phyloP scores from a whole-genome alignment of 1,140 invertebrate species.

The Anoplophora glabripennis region DNA sequence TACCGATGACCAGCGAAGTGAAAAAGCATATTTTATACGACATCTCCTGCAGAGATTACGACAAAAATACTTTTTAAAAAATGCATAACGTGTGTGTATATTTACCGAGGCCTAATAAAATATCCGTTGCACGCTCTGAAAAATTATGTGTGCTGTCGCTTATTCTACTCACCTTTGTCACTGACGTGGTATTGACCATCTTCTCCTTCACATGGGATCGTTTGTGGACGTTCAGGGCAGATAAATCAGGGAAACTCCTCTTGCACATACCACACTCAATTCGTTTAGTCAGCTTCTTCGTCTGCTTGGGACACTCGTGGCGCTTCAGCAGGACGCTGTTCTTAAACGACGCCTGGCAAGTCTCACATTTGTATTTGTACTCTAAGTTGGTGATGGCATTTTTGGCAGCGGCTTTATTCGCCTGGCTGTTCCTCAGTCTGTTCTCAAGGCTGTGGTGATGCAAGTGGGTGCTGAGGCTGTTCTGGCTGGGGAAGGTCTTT shows the following conservation, averaged over 20 bases:
- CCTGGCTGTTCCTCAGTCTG: slow-evolving; percentile 19
- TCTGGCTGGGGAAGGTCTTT: slow-evolving; percentile 56
- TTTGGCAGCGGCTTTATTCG: slow-evolving; percentile 6
- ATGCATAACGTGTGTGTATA: too few relatives aligned
- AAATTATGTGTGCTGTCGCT: too few relatives aligned
- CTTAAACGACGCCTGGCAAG: slow-evolving; percentile 37
- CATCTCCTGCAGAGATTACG: too few relatives aligned
- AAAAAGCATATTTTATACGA: too few relatives aligned
- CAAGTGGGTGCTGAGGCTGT: slow-evolving; percentile 58
- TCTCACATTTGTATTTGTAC: slow-evolving; percentile 37
- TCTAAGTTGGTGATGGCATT: slow-evolving; percentile 18
- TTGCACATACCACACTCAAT: slow-evolving; percentile 34
- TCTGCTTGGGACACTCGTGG: slow-evolving; percentile 28
- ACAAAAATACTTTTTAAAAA: too few relatives aligned
- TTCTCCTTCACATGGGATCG: slow-evolving; percentile 39
- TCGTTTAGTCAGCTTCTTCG: slow-evolving; percentile 5
- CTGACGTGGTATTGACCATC: slow-evolving; percentile 33
- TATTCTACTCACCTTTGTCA: slow-evolving; percentile 10
- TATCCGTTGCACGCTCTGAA: too few relatives aligned
- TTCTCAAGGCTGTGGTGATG: slow-evolving; percentile 40
- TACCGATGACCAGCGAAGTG: too few relatives aligned
- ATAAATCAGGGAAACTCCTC: slow-evolving; percentile 32
- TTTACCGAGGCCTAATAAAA: too few relatives aligned
- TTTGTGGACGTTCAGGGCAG: slow-evolving; percentile 36
- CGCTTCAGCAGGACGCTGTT: slow-evolving; percentile 37